Base-by-base conservation (phyloP, 2,888 invertebrate genomes). In the Crocallis elinguaria region DNA sequence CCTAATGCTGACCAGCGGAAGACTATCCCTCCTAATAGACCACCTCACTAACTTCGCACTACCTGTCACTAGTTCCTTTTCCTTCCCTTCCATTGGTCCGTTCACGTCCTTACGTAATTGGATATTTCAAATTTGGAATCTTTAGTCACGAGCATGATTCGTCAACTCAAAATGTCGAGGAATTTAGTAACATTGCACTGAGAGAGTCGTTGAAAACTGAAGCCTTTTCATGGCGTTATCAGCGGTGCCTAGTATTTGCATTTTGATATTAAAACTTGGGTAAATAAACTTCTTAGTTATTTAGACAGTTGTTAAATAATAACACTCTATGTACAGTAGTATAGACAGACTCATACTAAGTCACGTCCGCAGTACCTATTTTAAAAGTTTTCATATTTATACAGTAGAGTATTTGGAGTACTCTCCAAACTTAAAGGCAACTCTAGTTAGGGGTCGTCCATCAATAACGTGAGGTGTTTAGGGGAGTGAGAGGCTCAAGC, bases 1-100 rank as follows among this genome's bases (percentile, higher is more conserved):
- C 27, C 85, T 78, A 1, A 90, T 75, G 9, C 71, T 79, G 5
- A 84, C 79, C 21, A 90, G 55, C 0, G 90, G 90, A 3, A 89
- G 65, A 49, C 89, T 90, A 23, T 90, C 90, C 23, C 89, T 72
- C 35, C 89, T 69, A n/a, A 87, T 58, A 8, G 79, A 68, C 81
- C 84, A 88, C 27, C 71, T 66, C 13, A 79, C 69, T 14, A 62
- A 49, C 38, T 70, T 67, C 2, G 44, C 35, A 13, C 56, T 62
- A 50, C 56, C 57, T 11, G 62, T 43, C 52, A 62, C 53, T 2
- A 55, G 51, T 16, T 62, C 64, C 48, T 62, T 67, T 6, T 57
- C 64, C 60, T 73, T 72, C 55, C 64, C 71, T 52, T 57, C 62
- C 62, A 68, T 62, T 52, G 16, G 14, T 44, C 39, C 36, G 36